Conservation (phyloP, 2,113 vertebrate species). For the Gymnorhina tibicen region DNA sequence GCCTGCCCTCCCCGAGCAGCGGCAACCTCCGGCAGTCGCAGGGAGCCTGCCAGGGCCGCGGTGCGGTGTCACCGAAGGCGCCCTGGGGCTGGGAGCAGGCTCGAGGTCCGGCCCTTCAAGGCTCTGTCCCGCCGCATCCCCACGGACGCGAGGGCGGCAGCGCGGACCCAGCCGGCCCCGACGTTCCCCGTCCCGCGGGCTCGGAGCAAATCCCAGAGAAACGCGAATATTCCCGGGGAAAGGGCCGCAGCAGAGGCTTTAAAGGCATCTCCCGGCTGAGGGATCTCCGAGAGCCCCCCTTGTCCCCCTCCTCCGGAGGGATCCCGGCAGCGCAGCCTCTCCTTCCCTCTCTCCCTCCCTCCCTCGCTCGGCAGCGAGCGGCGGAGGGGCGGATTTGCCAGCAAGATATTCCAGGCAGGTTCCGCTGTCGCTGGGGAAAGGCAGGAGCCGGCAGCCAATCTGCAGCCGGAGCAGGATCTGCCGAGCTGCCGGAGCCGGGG, state of each 20-base stretch:
- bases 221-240: neutral
- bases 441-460: neutral
- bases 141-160: neutral
- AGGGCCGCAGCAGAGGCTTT: neutral
- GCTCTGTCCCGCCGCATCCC: neutral
- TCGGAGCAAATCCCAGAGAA: neutral
- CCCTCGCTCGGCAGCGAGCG: neutral
- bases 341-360: neutral
- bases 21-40: rapidly evolving
- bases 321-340: neutral
- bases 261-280: neutral
- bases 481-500: neutral
- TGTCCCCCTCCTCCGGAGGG: neutral
- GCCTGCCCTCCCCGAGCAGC: neutral
- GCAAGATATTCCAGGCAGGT: neutral
- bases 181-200: neutral
- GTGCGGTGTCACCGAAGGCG: neutral
- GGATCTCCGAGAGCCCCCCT: neutral
- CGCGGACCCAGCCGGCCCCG: neutral
- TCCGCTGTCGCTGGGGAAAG: constrained; percentile 35
- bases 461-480: neutral
- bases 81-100: neutral
- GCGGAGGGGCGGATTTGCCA: neutral
- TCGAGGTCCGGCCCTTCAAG: neutral
- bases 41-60: neutral